Evolutionary conservation across 2,888 invertebrate genomes (phyloP).

Genomic region (Caenorhabditis macrosperma): DNA sequence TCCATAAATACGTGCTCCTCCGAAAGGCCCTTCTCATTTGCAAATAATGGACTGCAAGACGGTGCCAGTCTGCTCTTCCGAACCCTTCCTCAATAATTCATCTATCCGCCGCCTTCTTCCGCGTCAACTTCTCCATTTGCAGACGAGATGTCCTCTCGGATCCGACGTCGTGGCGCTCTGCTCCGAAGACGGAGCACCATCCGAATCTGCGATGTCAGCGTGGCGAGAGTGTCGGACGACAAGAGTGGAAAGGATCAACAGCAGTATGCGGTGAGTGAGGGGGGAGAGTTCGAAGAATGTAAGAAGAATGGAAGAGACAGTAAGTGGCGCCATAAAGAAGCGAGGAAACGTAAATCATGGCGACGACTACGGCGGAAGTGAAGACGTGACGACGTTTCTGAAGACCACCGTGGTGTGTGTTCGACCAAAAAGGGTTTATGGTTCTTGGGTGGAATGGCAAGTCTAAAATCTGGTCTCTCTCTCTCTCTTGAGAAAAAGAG

Average conservation of each 20-base stretch:
- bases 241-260: constrained; percentile 12
- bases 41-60: constrained; percentile 32
- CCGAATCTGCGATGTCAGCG: constrained; percentile 39
- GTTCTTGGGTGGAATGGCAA: neutral
- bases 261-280: constrained; percentile 37
- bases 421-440: neutral
- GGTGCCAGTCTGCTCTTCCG: constrained; percentile 18
- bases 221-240: constrained; percentile 17
- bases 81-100: constrained; percentile 44
- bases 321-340: constrained; percentile 15
- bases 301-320: neutral
- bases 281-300: constrained; percentile 25
- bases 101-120: neutral
- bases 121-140: constrained; percentile 1
- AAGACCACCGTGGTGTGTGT: neutral
- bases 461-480: neutral
- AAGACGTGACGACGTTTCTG: neutral
- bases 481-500: neutral
- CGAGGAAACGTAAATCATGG: constrained; percentile 34
- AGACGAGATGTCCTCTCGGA: constrained; percentile 40
- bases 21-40: constrained; percentile 22
- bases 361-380: constrained; percentile 29
- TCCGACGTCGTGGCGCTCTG: constrained; percentile 49
- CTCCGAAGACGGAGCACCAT: constrained; percentile 33
- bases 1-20: neutral